phyloP scores from a whole-genome alignment of 2,888 invertebrate species.

The Phasia obesa region DNA sequence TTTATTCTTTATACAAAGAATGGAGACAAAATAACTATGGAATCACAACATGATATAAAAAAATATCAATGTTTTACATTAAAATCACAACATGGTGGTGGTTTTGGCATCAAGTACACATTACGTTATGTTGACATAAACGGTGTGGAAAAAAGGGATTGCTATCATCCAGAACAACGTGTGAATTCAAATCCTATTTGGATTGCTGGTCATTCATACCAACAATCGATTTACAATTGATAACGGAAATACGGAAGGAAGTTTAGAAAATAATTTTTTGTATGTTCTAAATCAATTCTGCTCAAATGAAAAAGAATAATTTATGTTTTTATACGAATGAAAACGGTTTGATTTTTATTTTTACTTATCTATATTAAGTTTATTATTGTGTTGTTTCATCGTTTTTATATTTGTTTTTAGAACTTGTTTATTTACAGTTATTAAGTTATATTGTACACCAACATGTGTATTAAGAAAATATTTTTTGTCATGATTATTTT shows the following conservation, averaged over 20 bases:
- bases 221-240: conserved; percentile 71
- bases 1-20: background rate
- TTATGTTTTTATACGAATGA: conserved; percentile 33
- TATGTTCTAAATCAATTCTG: background rate
- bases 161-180: conserved; percentile 72
- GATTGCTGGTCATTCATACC: conserved; percentile 72
- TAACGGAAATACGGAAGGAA: conserved; percentile 13
- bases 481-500: conserved; percentile 31
- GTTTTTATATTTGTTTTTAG: conserved; percentile 19
- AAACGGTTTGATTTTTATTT: conserved; percentile 40
- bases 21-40: background rate
- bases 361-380: conserved; percentile 30
- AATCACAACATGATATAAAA: background rate
- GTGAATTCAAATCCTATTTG: conserved; percentile 72
- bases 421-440: conserved; percentile 34
- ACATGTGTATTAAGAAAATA: conserved; percentile 42
- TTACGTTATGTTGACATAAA: conserved; percentile 69
- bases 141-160: conserved; percentile 56
- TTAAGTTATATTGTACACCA: conserved; percentile 31
- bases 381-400: conserved; percentile 30
- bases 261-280: conserved; percentile 5
- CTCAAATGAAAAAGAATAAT: conserved; percentile 30
- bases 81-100: conserved; percentile 69
- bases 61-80: conserved; percentile 44
- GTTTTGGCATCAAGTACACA: conserved; percentile 55